Evolutionary conservation across 2,797 vertebrate genomes (phyloP).

Genomic region (Stomatorhinus walkeri): DNA sequence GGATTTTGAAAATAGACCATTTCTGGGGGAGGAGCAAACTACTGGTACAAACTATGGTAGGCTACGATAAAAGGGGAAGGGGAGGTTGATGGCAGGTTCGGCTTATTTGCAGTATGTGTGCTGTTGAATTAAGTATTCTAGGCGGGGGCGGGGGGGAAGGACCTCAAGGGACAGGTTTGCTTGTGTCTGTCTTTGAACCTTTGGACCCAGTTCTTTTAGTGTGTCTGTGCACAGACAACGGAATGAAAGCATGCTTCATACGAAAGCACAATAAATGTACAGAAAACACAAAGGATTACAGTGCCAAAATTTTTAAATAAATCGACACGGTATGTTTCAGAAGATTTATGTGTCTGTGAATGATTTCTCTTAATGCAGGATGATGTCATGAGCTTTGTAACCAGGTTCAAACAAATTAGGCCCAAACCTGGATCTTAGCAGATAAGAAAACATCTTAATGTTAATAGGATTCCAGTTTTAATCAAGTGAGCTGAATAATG

Average conservation of each 20-base stretch:
- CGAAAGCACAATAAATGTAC: slow-evolving; percentile 45
- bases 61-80: background rate
- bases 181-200: slow-evolving; percentile 17
- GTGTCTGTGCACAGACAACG: slow-evolving; percentile 26
- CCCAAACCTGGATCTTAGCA: background rate
- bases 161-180: background rate
- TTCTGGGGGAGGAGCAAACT: background rate
- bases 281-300: slow-evolving; percentile 35
- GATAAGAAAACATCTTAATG: background rate
- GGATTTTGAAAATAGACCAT: background rate
- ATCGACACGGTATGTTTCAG: slow-evolving; percentile 35
- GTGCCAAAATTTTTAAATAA: slow-evolving; percentile 43
- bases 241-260: slow-evolving; percentile 35
- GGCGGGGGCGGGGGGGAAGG: background rate
- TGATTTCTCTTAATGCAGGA: slow-evolving; percentile 2
- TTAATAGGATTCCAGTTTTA: background rate
- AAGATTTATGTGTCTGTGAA: slow-evolving; percentile 6
- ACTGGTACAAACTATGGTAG: background rate
- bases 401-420: background rate
- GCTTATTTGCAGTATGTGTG: background rate
- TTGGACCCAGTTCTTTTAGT: slow-evolving; percentile 24
- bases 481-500: background rate
- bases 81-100: background rate
- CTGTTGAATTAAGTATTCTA: background rate
- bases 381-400: background rate